A percentile compares a stretch with the other conserved stretches of the same genome.
phyloP scores from a whole-genome alignment of 2,888 invertebrate genomes.

The Troides oblongomaculatus region DNA sequence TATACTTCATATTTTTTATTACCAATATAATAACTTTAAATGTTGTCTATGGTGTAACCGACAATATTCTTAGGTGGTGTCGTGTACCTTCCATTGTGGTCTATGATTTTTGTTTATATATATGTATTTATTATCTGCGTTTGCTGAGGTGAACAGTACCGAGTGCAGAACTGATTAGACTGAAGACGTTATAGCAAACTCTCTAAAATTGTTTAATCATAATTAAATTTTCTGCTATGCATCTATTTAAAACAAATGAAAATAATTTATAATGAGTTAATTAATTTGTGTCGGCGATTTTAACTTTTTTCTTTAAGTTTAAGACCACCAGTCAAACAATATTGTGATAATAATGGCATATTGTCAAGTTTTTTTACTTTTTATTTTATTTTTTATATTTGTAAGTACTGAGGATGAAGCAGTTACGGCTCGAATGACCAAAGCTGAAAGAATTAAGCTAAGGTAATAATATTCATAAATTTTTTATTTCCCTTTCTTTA shows the following conservation, averaged over 20 bases:
- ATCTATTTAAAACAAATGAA: conserved; percentile 23
- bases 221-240: conserved; percentile 31
- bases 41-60: no score
- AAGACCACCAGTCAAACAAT: conserved; percentile 50
- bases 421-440: conserved; percentile 75
- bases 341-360: conserved; percentile 62
- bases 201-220: conserved; percentile 4
- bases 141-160: conserved; percentile 4
- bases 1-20: no score
- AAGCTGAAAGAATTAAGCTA: conserved; percentile 81
- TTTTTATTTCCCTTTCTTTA: conserved; percentile 24
- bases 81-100: neutral
- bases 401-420: conserved; percentile 66
- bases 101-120: conserved; percentile 18
- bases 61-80: no score
- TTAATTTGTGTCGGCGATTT: conserved; percentile 14
- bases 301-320: conserved; percentile 8
- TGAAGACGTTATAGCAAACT: conserved; percentile 3
- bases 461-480: conserved; percentile 70
- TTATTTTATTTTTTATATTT: conserved; percentile 67
- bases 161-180: neutral
- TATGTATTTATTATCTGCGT: conserved; percentile 15
- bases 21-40: no score
- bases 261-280: conserved; percentile 24
- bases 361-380: conserved; percentile 62